A percentile compares a stretch with the other conserved stretches of the same genome.
These are phyloP conservation scores for Tetranychus cinnabarinus DNA, from an alignment of 1,140 invertebrate genomes.

Conservation along the genomic window DNA sequence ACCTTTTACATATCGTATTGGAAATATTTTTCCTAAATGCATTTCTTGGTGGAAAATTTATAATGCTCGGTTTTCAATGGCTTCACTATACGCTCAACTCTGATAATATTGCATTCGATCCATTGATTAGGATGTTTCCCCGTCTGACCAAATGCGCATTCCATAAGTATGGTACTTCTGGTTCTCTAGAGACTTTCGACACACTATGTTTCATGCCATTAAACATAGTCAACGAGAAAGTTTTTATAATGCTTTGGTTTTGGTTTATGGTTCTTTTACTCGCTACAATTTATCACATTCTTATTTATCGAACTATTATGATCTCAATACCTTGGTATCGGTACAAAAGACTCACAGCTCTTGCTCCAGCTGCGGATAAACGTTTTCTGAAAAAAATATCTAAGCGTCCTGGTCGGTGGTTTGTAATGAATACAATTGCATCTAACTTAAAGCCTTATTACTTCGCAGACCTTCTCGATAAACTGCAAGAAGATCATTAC, in stretches of 20 bases:
- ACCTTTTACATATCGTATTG: constrained; percentile 16
- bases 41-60: constrained; percentile 13
- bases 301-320: not conserved
- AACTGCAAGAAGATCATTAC: not conserved
- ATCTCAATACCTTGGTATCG: not conserved
- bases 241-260: constrained; percentile 84
- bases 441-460: not conserved
- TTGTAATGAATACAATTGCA: not conserved
- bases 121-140: constrained; percentile 46
- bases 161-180: not conserved
- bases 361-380: not conserved
- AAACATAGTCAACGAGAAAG: constrained; percentile 86
- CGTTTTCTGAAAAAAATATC: not conserved
- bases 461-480: not conserved
- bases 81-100: not conserved
- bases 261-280: constrained; percentile 30
- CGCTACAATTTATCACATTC: not conserved
- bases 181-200: constrained; percentile 18
- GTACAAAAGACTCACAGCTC: not conserved
- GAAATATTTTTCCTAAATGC: constrained; percentile 21
- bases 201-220: constrained; percentile 35
- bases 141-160: constrained; percentile 66
- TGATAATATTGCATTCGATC: constrained; percentile 16
- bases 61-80: not conserved
- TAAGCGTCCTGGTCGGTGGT: not conserved